These are phyloP conservation scores for Cyclura pinguis DNA, from an alignment of 2,797 vertebrate genomes.

Conservation along the genomic window DNA sequence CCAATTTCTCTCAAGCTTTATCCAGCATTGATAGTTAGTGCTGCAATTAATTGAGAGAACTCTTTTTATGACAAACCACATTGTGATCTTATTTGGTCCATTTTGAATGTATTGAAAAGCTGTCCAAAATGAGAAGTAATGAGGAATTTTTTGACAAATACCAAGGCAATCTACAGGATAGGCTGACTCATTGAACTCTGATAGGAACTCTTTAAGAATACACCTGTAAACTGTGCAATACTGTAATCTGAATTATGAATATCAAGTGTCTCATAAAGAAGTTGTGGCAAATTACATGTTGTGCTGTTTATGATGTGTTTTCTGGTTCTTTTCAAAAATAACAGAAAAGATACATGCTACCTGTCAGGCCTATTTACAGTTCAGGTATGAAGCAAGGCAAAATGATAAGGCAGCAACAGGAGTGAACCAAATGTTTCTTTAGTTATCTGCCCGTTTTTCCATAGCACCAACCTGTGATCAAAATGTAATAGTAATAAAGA, in stretches of 20 bases:
- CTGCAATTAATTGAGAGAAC: background rate
- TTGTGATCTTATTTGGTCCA: background rate
- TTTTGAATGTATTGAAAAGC: background rate
- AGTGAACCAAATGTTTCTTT: background rate
- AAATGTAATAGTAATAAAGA: background rate
- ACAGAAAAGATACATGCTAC: background rate
- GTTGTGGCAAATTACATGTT: rapidly evolving
- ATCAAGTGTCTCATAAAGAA: slow-evolving; percentile 11
- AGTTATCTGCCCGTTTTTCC: background rate
- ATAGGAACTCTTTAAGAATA: background rate
- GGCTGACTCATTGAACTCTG: background rate
- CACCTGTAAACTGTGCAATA: slow-evolving; percentile 32
- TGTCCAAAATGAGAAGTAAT: background rate
- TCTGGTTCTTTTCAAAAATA: background rate
- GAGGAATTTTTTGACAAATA: background rate
- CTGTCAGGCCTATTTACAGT: background rate
- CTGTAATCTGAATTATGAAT: background rate
- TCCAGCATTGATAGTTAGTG: background rate
- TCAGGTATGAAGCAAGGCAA: background rate
- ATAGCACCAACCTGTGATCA: background rate
- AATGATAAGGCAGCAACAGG: background rate
- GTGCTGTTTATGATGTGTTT: background rate
- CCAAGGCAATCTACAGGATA: background rate
- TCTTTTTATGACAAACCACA: background rate
- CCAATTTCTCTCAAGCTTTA: slow-evolving; percentile 4